Base-by-base conservation (phyloP, 1,140 invertebrate genomes). In the Aradophagus sp. region DNA sequence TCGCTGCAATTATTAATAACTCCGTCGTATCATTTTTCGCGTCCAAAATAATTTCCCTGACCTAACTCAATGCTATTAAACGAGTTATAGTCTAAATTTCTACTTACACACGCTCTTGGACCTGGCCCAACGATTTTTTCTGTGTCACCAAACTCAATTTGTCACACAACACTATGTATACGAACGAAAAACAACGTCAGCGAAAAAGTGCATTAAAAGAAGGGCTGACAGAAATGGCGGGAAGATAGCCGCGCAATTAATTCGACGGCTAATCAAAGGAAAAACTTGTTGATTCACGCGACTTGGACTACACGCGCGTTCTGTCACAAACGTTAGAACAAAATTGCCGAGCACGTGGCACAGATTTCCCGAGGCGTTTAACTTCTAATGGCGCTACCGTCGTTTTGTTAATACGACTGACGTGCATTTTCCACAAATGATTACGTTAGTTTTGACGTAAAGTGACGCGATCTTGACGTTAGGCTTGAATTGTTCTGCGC, bases 1-100 rank as follows among this genome's bases (percentile, higher is more conserved):
- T n/a, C n/a, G n/a, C n/a, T n/a, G n/a, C n/a, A 32, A 59, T 59
- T 58, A 59, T 53, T 68, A 68, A 59, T 53, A 59, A 68, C 53
- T 20, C 5, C 11, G 31, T 11, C n/a, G 53, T 68, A 45, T 47
- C 65, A 47, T 59, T 59, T 68, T 39, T 5, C 53, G 35, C 34
- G 41, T 68, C 47, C 23, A 68, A 68, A 68, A 59, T 68, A 68
- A 59, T 59, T 47, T 59, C 19, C 26, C 47, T 68, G 65, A 68
- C 65, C 65, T 53, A 35, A 45, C 65, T 38, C 53, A 59, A 58
- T 26, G 34, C 45, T 59, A 39, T 58, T 47, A 36, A 39, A 44
- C 23, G 53, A 23, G 14, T 44, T 52, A 58, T 26, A 52, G 31
- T 52, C 34, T 26, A 17, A 23, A 66, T 58, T 56, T 56, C 36